Percentiles rank a stretch among this genome's conserved stretches.
phyloP scores from a whole-genome alignment of 2,888 invertebrate genomes.

The Leptopterna dolabrata region DNA sequence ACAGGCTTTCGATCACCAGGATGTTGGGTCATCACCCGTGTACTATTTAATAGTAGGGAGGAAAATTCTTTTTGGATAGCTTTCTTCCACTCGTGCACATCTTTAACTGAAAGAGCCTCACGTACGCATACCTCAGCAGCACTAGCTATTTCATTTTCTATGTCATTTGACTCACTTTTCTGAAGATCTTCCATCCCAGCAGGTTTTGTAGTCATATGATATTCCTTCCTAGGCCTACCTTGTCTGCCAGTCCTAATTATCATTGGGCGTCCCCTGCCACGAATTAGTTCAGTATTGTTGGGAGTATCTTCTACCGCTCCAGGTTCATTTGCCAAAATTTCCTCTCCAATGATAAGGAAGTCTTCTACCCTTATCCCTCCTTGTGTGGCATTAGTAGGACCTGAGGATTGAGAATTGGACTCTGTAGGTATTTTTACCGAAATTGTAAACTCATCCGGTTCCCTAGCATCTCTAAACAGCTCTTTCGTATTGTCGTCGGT shows the following conservation, averaged over 20 bases:
- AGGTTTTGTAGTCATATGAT: not conserved
- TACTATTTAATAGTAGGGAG: not conserved
- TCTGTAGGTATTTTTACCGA: not conserved
- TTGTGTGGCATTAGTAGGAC: not conserved
- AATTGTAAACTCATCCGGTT: not conserved
- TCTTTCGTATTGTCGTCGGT: not conserved
- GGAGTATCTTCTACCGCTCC: not conserved
- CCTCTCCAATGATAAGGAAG: not conserved
- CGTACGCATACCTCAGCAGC: not conserved
- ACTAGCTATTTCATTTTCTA: not conserved
- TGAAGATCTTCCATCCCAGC: not conserved
- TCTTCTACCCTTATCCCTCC: not conserved
- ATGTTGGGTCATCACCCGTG: not conserved
- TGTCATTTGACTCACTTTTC: not conserved
- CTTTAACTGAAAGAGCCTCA: not conserved
- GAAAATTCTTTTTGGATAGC: not conserved
- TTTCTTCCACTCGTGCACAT: not conserved
- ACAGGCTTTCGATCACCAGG: not conserved
- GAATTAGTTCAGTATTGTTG: not conserved
- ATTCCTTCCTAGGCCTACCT: not conserved
- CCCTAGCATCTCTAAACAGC: not conserved
- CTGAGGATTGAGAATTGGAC: not conserved
- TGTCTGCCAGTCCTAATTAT: not conserved
- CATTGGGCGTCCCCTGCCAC: not conserved
- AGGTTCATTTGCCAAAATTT: not conserved